phyloP scores from a whole-genome alignment of 35 echinoderm and acorn worm genomes.

The Anneissia japonica region DNA sequence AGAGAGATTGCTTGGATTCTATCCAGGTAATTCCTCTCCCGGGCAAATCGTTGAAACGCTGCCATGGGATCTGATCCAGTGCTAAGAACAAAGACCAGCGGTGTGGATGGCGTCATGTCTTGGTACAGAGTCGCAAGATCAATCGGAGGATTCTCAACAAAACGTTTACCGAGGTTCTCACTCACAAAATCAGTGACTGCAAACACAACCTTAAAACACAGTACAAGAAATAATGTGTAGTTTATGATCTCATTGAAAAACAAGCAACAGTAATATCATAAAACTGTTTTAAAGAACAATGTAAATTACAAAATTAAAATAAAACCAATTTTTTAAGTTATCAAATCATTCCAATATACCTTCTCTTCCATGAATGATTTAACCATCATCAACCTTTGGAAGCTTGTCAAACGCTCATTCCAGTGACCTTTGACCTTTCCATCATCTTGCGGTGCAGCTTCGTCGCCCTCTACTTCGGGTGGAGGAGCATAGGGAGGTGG shows the following conservation, averaged over 20 bases:
- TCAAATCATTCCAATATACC: slow-evolving; percentile 21
- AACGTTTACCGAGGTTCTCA: slow-evolving; percentile 87
- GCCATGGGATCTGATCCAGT: slow-evolving; percentile 99
- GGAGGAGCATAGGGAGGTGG: slow-evolving; percentile 38
- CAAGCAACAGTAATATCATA: background rate
- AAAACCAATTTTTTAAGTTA: too few species aligned
- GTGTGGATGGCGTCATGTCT: slow-evolving; percentile 88
- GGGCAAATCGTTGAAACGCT: slow-evolving; percentile 91
- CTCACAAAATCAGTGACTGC: slow-evolving; percentile 94
- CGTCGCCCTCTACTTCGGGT: slow-evolving; percentile 61
- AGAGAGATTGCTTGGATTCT: slow-evolving; percentile 95
- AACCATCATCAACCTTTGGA: slow-evolving; percentile 94
- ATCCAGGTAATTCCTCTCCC: slow-evolving; percentile 79
- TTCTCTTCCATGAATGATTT: slow-evolving; percentile 95
- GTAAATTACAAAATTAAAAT: too few species aligned
- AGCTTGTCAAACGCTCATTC: slow-evolving; percentile 74
- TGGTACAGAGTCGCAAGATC: slow-evolving; percentile 77
- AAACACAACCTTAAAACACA: slow-evolving; percentile 70
- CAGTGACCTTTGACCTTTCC: slow-evolving; percentile 92
- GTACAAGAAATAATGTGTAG: background rate
- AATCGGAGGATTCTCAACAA: slow-evolving; percentile 88
- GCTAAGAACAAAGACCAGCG: slow-evolving; percentile 88
- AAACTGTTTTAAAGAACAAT: background rate
- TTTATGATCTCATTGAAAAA: background rate
- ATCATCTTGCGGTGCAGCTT: slow-evolving; percentile 59